Evolutionary conservation across 2,113 vertebrate species (phyloP), one percentile per base, ranked within the genome.

Genomic region (Sinocyclocheilus rhinocerous): DNA sequence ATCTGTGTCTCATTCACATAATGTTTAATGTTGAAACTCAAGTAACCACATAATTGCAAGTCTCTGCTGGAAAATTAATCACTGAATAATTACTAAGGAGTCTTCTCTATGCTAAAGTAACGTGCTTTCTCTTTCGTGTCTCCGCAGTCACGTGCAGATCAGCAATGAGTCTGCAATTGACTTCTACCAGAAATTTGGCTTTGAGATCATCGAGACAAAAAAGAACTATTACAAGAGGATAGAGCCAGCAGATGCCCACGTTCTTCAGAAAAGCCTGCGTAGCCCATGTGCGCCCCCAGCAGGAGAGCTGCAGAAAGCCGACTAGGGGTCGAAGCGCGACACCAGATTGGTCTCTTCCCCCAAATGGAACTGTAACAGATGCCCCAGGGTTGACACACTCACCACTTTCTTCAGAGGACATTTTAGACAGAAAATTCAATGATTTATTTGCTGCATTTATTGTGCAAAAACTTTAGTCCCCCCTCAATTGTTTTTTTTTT

Each of bases 211-310:
- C 26, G 98, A 99, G 94, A 99, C 98, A 85, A 99, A 99, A 97
- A 99, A 99, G 94, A 99, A 99, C 95, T 99, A 99, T 95, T 99
- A 99, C 95, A 99, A 99, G 96, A 98, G 98, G 95, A 99, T 99
- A 98, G 98, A 99, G 91, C 98, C 98, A 0, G 97, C 98, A 90
- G 98, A 99, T 81, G 98, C 97, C 88, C 98, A 99, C 0, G 98
- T 99, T 93, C 95, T 99, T 94, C 98, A 99, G 95, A 99, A 99
- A 95, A 98, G 97, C 92, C 96, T 99, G 94, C 93, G 97, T 94
- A 96, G 94, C 94, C 94, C 95, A 89, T 93, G 94, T 86, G 92
- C 93, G 73, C 95, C 95, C 88, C 95, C 95, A 83, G 96, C 94
- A 88, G 22, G 95, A 95, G 97, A 99, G 82, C 95, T 97, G 92